Evolutionary conservation across 2,888 invertebrate genomes (phyloP), one percentile per base, ranked within the genome.

Genomic region (Morpho achilles): DNA sequence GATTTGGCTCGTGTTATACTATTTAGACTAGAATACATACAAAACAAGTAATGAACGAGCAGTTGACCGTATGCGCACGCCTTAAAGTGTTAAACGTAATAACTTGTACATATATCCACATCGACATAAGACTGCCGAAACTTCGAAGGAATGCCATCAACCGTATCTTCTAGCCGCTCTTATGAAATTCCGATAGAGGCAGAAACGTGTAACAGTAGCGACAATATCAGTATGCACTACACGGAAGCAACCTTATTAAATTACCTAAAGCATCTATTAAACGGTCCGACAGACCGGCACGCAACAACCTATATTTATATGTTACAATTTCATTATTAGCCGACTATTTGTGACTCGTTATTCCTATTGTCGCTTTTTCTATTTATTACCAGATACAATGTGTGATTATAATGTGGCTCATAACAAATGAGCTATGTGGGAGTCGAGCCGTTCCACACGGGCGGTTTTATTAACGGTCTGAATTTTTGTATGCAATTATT

Each of bases 291-390:
- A 82, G 79, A 87, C 82, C 87, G 85, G 76, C 74, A 77, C 82
- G 78, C 77, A 79, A 77, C 80, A 77, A 78, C 76, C 82, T 85
- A 81, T 84, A 85, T 85, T 86, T 87, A 84, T 83, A 87, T 79
- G 77, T 80, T 82, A 83, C 86, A 85, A 87, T 88, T 89, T 86
- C 83, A 87, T 88, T 87, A 89, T 89, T 87, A 87, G 86, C 80
- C 80, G 78, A 77, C 77, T 84, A 84, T 88, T 87, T 87, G 82
- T 84, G 81, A 80, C 80, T 87, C 77, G 84, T 85, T 86, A 87
- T 81, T 84, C 74, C 87, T 83, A 87, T 90, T 89, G 89, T 89
- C 86, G 86, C 85, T 84, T 86, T 88, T 87, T 85, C 84, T 85
- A 87, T 88, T 87, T 88, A 87, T 86, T 89, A 85, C 75, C 81